phyloP scores from a whole-genome alignment of 2,797 vertebrate genomes.

The Chelon labrosus region DNA sequence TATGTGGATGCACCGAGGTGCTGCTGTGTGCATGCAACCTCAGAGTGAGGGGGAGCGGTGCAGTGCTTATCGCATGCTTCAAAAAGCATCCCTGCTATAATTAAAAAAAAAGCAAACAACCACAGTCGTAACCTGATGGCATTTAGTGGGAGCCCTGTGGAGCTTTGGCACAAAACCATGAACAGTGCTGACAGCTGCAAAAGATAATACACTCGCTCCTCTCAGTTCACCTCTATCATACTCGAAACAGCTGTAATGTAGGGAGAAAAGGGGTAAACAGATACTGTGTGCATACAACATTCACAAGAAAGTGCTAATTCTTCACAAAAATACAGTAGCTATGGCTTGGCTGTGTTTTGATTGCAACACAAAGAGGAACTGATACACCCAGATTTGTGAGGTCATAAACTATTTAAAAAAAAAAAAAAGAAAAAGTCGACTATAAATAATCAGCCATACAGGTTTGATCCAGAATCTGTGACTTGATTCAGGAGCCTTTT shows the following conservation, averaged over 20 bases:
- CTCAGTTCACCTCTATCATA: conserved; percentile 66
- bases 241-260: conserved; percentile 59
- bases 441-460: conserved; percentile 32
- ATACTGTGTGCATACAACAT: conserved; percentile 46
- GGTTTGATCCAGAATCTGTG: conserved; percentile 1
- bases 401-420: conserved; percentile 9
- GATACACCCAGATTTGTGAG: conserved; percentile 13
- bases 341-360: conserved; percentile 17
- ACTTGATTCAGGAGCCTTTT: background rate
- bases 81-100: conserved; percentile 73
- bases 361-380: conserved; percentile 17
- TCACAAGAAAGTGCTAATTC: conserved; percentile 42
- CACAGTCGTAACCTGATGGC: conserved; percentile 76
- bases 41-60: conserved; percentile 45
- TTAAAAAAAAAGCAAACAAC: conserved; percentile 70
- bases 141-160: conserved; percentile 63
- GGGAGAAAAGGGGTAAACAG: conserved; percentile 56
- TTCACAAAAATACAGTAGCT: conserved; percentile 21
- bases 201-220: conserved; percentile 72
- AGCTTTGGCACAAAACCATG: conserved; percentile 62
- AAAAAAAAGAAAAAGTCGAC: background rate
- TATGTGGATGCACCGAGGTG: conserved; percentile 17
- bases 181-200: conserved; percentile 77
- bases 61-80: conserved; percentile 77
- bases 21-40: conserved; percentile 30